Percentiles rank a stretch among this genome's conserved stretches.
Conservation (phyloP, 2,888 invertebrate species). For the Lissocephala sabroskyi region DNA sequence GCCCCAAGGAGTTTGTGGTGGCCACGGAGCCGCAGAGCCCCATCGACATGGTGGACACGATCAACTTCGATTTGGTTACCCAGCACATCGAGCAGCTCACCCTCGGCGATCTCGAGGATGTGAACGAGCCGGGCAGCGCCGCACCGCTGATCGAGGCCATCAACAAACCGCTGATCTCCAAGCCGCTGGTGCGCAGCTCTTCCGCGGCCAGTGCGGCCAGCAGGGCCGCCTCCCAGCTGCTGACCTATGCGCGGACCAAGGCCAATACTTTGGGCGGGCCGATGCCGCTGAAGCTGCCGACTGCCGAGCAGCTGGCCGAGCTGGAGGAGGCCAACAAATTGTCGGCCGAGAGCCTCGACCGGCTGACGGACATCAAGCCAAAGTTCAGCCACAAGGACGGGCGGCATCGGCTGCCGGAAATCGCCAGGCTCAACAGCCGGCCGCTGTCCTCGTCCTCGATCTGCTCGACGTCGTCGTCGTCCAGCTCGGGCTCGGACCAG, state of each 20-base stretch:
- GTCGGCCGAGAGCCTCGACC: constrained; percentile 68
- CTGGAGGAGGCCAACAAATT: constrained; percentile 66
- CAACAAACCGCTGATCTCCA: constrained; percentile 61
- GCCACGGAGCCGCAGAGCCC: constrained; percentile 53
- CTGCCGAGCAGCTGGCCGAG: constrained; percentile 58
- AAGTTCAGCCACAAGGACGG: constrained; percentile 43
- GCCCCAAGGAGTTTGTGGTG: constrained; percentile 50
- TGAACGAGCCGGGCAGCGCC: constrained; percentile 5
- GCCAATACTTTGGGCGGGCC: constrained; percentile 57
- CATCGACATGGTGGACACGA: constrained; percentile 46
- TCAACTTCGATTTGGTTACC: constrained; percentile 52
- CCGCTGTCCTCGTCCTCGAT: constrained; percentile 72
- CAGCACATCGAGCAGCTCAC: constrained; percentile 50
- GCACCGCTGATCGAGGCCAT: constrained; percentile 52
- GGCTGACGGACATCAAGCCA: constrained; percentile 67
- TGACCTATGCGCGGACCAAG: constrained; percentile 70
- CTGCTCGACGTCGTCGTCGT: constrained; percentile 73
- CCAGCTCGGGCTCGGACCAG: constrained; percentile 78
- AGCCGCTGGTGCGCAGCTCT: constrained; percentile 54
- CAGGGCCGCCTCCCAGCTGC: constrained; percentile 51
- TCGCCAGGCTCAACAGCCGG: constrained; percentile 68
- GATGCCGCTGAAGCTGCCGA: constrained; percentile 56
- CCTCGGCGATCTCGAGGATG: constrained; percentile 32
- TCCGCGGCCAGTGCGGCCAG: constrained; percentile 52
- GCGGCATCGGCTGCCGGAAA: constrained; percentile 56